Conservation (phyloP, 2,797 vertebrate genomes). For the Ptychadena robeensis region DNA sequence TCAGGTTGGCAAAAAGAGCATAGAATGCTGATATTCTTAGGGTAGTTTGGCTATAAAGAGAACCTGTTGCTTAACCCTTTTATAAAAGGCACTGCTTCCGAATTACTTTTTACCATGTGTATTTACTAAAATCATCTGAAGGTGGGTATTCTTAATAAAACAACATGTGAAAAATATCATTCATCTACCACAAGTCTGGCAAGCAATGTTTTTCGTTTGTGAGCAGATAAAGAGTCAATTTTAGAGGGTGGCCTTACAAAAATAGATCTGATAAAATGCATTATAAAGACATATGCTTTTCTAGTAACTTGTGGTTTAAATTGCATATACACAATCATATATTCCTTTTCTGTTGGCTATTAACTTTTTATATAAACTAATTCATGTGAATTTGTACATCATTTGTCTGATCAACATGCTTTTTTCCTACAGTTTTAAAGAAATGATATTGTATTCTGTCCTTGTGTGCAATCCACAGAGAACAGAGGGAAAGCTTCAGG, state of each 20-base stretch:
- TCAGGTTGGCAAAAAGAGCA: too few relatives aligned
- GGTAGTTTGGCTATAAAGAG: too few relatives aligned
- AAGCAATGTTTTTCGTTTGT: too few relatives aligned
- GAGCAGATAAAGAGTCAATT: background rate
- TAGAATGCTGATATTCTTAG: too few relatives aligned
- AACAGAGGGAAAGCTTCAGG: conserved; percentile 20
- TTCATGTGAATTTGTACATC: background rate
- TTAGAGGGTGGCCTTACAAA: background rate
- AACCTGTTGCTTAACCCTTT: too few relatives aligned
- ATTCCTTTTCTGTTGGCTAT: background rate
- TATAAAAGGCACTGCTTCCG: background rate
- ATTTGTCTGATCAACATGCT: background rate
- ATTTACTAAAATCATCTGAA: background rate
- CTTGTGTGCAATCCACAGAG: background rate
- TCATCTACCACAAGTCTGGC: too few relatives aligned
- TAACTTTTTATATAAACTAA: background rate
- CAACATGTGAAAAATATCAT: background rate
- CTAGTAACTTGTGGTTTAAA: conserved; percentile 16
- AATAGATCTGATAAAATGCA: background rate
- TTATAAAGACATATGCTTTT: conserved; percentile 4
- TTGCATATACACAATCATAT: background rate
- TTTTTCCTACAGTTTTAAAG: conserved; percentile 1
- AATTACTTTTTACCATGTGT: background rate
- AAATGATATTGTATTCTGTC: background rate
- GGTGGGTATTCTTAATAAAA: background rate